Conservation (phyloP, 2,113 vertebrate species). For the Miniopterus natalensis region DNA sequence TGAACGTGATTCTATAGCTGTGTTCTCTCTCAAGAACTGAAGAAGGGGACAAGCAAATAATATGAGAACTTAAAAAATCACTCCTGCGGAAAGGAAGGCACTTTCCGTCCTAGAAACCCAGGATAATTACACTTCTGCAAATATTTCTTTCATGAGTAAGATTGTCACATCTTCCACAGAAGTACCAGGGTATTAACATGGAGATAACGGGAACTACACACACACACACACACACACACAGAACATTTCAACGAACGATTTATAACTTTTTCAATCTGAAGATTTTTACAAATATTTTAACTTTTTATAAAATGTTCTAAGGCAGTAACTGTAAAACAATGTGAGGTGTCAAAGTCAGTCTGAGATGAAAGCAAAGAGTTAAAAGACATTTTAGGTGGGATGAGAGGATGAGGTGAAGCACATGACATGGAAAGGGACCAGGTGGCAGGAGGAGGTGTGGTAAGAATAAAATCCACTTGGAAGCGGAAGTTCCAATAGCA, state of each 20-base stretch:
- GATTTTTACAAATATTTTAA: not conserved
- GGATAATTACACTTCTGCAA: not conserved
- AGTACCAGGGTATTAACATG: not conserved
- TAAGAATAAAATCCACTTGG: not conserved
- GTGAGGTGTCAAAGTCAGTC: not conserved
- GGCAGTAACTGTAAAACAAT: not conserved
- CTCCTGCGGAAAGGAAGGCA: not conserved
- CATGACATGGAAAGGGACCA: not conserved
- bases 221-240: not conserved
- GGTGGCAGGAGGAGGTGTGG: not conserved
- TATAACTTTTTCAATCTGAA: conserved; percentile 38
- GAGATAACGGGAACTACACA: not conserved
- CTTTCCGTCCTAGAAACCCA: not conserved
- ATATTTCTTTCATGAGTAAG: not conserved
- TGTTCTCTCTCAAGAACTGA: not conserved
- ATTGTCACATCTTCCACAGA: not conserved
- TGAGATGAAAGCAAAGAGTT: not conserved
- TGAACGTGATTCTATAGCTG: not conserved
- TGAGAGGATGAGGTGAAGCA: not conserved
- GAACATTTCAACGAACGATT: not conserved
- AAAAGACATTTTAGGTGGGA: not conserved
- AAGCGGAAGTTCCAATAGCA: not conserved
- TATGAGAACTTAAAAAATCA: not conserved
- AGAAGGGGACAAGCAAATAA: not conserved
- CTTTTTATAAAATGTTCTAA: conserved; percentile 29